Evolutionary conservation across 2,113 vertebrate species (phyloP).

Genomic region (Poeciliopsis retropinna): DNA sequence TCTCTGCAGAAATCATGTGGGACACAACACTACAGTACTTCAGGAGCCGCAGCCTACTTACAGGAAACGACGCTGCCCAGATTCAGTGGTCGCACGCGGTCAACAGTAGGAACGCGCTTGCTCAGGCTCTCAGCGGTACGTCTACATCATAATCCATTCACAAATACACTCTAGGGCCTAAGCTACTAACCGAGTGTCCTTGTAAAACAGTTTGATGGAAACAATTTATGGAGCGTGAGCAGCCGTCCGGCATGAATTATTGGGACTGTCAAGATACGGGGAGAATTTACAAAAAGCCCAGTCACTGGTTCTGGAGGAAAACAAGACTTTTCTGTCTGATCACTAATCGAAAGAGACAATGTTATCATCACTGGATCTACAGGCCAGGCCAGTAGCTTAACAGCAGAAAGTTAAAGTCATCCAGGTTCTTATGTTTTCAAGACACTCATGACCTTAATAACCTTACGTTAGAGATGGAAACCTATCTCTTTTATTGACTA

Average conservation of each 20-base stretch:
- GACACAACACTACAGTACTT: conserved; percentile 82
- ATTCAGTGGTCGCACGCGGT: conserved; percentile 86
- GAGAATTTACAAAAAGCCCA: no score
- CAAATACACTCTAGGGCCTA: no score
- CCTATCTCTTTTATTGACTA: neutral
- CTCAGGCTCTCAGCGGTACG: conserved; percentile 80
- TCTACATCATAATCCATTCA: neutral
- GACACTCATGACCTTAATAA: neutral
- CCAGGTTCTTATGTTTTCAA: neutral
- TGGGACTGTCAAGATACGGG: no score
- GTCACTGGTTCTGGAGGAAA: no score
- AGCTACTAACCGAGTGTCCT: no score
- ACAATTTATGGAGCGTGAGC: no score
- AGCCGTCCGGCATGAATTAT: no score
- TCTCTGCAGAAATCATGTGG: conserved; percentile 49
- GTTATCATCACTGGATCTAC: no score
- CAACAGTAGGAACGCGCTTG: conserved; percentile 80
- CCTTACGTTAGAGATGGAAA: neutral
- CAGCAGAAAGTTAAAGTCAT: neutral
- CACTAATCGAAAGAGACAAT: no score
- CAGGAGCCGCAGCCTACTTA: conserved; percentile 61
- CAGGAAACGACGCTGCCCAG: conserved; percentile 76
- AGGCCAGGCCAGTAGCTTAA: neutral
- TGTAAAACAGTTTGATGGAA: no score
- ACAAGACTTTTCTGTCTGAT: no score